A percentile compares a stretch with the other conserved stretches of the same genome.
Conservation (phyloP, 2,113 vertebrate genomes). For the Onychostruthus taczanowskii region DNA sequence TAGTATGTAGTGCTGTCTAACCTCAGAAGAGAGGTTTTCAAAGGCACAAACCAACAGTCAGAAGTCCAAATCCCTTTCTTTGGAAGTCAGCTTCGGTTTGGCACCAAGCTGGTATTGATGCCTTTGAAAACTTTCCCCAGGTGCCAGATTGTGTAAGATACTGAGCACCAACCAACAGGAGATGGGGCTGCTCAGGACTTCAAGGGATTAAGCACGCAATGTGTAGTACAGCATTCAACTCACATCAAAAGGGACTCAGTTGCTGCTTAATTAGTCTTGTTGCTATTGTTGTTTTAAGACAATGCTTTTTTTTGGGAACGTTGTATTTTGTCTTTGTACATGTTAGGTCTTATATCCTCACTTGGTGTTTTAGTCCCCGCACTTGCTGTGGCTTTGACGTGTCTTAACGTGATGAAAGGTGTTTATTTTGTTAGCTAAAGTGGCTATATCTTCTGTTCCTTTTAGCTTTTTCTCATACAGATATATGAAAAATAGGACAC, state of each 20-base stretch:
- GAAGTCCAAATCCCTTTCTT: background rate
- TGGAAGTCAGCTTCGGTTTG: background rate
- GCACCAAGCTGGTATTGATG: background rate
- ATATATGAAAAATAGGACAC: slow-evolving; percentile 23
- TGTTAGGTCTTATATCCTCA: background rate
- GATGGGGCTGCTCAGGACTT: background rate
- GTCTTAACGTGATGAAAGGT: background rate
- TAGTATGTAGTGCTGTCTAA: background rate
- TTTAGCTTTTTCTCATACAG: background rate
- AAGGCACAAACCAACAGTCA: background rate
- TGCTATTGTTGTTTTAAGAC: background rate
- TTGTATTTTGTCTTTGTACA: background rate
- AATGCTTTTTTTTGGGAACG: background rate
- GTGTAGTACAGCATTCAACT: background rate
- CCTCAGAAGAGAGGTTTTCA: background rate
- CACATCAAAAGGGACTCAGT: background rate
- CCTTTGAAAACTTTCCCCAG: background rate
- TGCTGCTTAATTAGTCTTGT: background rate
- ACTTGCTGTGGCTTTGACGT: background rate
- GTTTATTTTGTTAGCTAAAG: slow-evolving; percentile 9
- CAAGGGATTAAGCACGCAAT: background rate
- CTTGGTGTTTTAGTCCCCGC: background rate
- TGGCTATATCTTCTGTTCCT: background rate
- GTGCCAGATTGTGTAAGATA: background rate
- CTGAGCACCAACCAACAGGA: background rate